Conservation (phyloP, 2,797 vertebrate genomes). For the Trachurus trachurus region DNA sequence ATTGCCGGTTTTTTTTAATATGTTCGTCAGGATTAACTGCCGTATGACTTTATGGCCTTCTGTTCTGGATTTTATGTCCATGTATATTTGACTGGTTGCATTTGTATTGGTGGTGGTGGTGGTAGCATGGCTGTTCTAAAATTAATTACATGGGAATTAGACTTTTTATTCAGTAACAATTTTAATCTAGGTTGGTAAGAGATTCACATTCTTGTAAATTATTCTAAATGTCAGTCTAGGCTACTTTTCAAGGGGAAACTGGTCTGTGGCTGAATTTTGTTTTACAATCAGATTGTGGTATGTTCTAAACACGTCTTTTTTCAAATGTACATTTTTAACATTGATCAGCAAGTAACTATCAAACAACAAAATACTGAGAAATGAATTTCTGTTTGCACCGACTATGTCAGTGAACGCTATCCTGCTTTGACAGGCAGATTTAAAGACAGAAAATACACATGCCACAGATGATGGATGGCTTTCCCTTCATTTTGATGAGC, state of each 20-base stretch:
- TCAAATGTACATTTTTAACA: not conserved
- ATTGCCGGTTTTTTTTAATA: not conserved
- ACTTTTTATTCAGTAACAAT: not conserved
- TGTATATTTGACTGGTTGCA: not conserved
- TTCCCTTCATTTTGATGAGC: slow-evolving; percentile 19
- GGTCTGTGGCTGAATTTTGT: not conserved
- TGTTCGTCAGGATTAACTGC: not conserved
- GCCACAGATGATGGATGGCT: slow-evolving; percentile 55
- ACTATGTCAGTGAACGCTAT: not conserved
- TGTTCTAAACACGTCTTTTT: not conserved
- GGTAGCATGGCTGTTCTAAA: not conserved
- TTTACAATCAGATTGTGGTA: not conserved
- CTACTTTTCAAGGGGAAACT: not conserved
- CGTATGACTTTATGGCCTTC: not conserved
- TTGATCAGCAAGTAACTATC: not conserved
- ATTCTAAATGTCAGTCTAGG: not conserved
- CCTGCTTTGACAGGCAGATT: not conserved
- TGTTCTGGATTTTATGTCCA: not conserved
- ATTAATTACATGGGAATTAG: not conserved
- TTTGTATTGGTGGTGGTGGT: not conserved
- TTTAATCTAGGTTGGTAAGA: not conserved
- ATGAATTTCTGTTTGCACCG: not conserved
- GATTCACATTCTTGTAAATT: not conserved
- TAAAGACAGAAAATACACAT: slow-evolving; percentile 59
- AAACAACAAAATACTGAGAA: not conserved